Percentiles rank a stretch among this genome's conserved stretches.
Conservation (phyloP, 2,113 vertebrate genomes). For the Emydura subglobosa region DNA sequence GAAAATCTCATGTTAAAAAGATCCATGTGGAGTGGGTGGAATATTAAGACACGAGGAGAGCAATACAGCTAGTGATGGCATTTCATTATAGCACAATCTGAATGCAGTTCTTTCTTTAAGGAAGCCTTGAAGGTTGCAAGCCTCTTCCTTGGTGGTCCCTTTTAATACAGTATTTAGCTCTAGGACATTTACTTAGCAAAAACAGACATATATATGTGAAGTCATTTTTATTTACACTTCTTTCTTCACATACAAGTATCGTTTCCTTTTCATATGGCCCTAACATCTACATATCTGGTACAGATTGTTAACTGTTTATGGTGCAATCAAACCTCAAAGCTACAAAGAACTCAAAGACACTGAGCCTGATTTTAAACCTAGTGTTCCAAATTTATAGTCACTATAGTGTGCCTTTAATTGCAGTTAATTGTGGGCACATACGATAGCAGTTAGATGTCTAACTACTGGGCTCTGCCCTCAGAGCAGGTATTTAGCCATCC, state of each 20-base stretch:
- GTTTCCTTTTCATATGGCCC: not conserved
- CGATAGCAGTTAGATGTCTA: not conserved
- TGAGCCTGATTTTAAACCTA: not conserved
- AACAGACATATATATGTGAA: not conserved
- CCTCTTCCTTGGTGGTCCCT: not conserved
- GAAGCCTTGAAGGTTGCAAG: not conserved
- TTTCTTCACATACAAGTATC: not conserved
- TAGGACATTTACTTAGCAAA: not conserved
- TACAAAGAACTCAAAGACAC: rapidly evolving
- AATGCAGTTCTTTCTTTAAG: not conserved
- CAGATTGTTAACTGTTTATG: not conserved
- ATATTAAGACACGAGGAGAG: not conserved
- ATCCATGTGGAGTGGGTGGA: not conserved
- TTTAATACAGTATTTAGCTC: not conserved
- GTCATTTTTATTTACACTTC: not conserved
- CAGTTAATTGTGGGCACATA: not conserved
- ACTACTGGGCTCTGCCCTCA: not conserved
- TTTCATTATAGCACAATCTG: not conserved
- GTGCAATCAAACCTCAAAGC: not conserved
- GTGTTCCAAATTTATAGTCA: not conserved
- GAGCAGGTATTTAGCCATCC: not conserved
- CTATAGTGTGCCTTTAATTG: not conserved
- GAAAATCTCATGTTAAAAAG: constrained; percentile 9
- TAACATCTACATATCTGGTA: not conserved
- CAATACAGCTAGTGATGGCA: not conserved